Base-by-base conservation (phyloP, 2,797 vertebrate species). In the Agapornis canus region DNA sequence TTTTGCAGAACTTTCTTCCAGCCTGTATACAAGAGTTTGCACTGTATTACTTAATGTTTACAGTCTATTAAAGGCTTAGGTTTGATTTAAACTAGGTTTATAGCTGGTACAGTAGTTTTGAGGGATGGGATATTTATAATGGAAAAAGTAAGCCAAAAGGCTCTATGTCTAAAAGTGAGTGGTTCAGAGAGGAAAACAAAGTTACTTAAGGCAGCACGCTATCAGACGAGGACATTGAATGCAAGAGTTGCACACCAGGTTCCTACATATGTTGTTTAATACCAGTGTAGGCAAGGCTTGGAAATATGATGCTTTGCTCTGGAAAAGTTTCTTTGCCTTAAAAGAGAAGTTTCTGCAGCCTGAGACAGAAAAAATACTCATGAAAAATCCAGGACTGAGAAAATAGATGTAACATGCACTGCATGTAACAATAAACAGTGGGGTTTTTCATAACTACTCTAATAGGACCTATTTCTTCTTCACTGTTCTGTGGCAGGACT, bases 401-500 rank as follows among this genome's bases (percentile, higher is more conserved):
- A 78, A n/a, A 48, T 23, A 39, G 8, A 66, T 0, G 1, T 43
- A 39, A 29, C 6, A 51, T 5, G 17, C 37, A 13, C 22, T 17
- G 29, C 27, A 32, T 5, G 15, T 25, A 48, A n/a, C 7, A 18
- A 42, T 0, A 32, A 39, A 25, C 5, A 6, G 6, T 5, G 23
- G 7, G 89, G 8, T 18, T 35, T 60, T 16, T 14, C 16, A 0
- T 5, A 61, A 7, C 23, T 2, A 1, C 3, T 82, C 43, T 70
- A 39, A 90, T 0, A 49, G 42, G 7, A 42, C 2, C 13, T n/a
- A 6, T 40, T 69, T 72, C 39, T 35, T 60, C 42, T 72, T 60
- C 37, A 13, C 17, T 42, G 32, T 2, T 84, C 2, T 23, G 45
- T 4, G 85, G 75, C 95, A 99, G 99, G 99, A 99, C 98, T 99